Evolutionary conservation across 2,797 vertebrate genomes (phyloP), one percentile per base, ranked within the genome.

Genomic region (Microtus obscurus): DNA sequence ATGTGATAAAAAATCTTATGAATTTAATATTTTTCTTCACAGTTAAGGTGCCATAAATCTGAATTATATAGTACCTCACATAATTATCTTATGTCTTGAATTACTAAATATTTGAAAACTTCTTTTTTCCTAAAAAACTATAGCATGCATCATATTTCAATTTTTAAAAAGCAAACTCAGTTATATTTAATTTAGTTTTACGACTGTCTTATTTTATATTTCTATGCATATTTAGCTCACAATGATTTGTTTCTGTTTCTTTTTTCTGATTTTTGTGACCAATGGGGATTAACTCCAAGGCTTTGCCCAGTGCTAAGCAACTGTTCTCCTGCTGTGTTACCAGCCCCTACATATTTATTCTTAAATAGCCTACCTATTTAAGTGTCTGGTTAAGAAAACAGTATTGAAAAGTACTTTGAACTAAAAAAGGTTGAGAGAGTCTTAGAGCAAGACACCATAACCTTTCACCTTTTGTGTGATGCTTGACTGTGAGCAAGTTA

Each of bases 71-170:
- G 65, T 81, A 90, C 43, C 13, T 51, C 74, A 80, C 85, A 45
- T 2, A 21, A 71, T 59, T 78, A 21, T 34, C 17, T 78, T 78
- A 78, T 31, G 89, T 31, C 16, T 25, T 48, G 48, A 37, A 93
- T 37, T 80, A 71, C 10, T 85, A 67, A 90, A 37, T 78, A 19
- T 90, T 90, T 94, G 27, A 94, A 91, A 86, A 48, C 25, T 85
- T 94, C 17, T 61, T 43, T 43, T 89, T 89, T 89, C 25, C 43
- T 89, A 89, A 87, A 80, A 89, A 67, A 7, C 89, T 91, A 81
- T 11, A 87, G 8, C 21, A 89, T 78, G 3, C 65, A 69, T 89
- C 19, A 21, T 79, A 78, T 59, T 93, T 91, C 45, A 65, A 59
- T 69, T 67, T 40, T 77, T 0, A 1, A 89, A 69, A 69, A 69